Evolutionary conservation across 1,140 invertebrate genomes (phyloP).

Genomic region (Helicoverpa zea): DNA sequence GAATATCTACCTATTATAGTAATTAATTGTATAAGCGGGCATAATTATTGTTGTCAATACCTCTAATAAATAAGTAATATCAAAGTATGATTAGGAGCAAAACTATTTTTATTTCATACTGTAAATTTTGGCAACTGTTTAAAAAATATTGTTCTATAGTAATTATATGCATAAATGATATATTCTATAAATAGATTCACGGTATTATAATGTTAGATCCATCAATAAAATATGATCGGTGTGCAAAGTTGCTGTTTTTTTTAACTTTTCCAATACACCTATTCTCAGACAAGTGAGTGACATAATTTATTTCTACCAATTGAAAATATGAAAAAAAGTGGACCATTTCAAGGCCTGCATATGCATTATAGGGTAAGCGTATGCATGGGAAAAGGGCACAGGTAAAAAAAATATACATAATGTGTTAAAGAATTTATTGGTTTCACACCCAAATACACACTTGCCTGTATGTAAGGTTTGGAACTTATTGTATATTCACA

Average conservation of each 20-base stretch:
- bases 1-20: slow-evolving; percentile 9
- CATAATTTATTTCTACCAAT: too few relatives aligned
- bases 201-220: slow-evolving; percentile 22
- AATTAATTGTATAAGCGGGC: slow-evolving; percentile 12
- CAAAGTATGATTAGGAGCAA: slow-evolving; percentile 2
- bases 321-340: too few relatives aligned
- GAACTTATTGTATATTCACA: slow-evolving; percentile 26
- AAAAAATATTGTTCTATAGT: slow-evolving; percentile 18
- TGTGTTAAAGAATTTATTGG: slow-evolving; percentile 45
- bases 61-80: slow-evolving; percentile 1
- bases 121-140: slow-evolving; percentile 11
- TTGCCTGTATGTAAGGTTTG: slow-evolving; percentile 20
- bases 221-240: slow-evolving; percentile 45
- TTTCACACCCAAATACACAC: slow-evolving; percentile 27
- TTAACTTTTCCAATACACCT: neutral
- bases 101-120: neutral
- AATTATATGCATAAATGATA: slow-evolving; percentile 19
- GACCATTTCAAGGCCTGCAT: too few relatives aligned
- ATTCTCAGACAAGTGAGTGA: too few relatives aligned
- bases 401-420: neutral
- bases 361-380: too few relatives aligned
- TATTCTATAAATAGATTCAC: slow-evolving; percentile 14
- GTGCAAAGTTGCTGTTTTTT: slow-evolving; percentile 32
- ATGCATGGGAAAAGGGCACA: neutral
- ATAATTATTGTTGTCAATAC: slow-evolving; percentile 20